Evolutionary conservation across 2,113 vertebrate species (phyloP).

Genomic region (Vimba vimba): DNA sequence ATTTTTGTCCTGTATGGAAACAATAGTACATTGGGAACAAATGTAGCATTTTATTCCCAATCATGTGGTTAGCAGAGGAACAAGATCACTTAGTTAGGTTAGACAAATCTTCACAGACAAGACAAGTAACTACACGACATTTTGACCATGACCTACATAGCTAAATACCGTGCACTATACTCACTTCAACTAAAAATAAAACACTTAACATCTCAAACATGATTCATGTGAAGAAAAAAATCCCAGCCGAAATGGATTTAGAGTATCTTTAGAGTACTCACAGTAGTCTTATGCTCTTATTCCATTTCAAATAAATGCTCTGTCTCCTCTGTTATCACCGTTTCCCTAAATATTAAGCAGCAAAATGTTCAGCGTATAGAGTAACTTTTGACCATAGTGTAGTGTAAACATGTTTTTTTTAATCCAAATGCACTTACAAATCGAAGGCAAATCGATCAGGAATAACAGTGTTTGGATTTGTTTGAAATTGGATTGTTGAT

Average conservation of each 20-base stretch:
- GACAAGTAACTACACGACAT: slow-evolving; percentile 6
- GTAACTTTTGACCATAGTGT: no score
- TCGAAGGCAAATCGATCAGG: not conserved
- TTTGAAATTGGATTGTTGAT: not conserved
- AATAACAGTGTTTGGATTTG: not conserved
- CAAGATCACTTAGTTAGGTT: not conserved
- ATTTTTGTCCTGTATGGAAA: slow-evolving; percentile 7
- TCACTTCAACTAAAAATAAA: slow-evolving; percentile 15
- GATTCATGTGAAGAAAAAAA: not conserved
- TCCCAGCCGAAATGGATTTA: not conserved
- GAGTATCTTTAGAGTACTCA: no score
- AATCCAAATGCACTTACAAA: not conserved
- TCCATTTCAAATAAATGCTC: no score
- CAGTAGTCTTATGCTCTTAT: no score
- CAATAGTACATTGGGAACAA: slow-evolving; percentile 23
- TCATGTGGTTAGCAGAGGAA: slow-evolving; percentile 25
- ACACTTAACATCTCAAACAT: not conserved
- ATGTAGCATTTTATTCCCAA: not conserved
- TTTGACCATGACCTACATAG: not conserved
- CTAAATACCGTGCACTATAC: not conserved
- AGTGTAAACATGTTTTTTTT: no score
- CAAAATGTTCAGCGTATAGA: no score
- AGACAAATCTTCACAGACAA: not conserved
- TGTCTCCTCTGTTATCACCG: no score
- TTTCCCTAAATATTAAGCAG: no score